Base-by-base conservation (phyloP, 2,888 invertebrate genomes). In the Athripsodes cinereus region DNA sequence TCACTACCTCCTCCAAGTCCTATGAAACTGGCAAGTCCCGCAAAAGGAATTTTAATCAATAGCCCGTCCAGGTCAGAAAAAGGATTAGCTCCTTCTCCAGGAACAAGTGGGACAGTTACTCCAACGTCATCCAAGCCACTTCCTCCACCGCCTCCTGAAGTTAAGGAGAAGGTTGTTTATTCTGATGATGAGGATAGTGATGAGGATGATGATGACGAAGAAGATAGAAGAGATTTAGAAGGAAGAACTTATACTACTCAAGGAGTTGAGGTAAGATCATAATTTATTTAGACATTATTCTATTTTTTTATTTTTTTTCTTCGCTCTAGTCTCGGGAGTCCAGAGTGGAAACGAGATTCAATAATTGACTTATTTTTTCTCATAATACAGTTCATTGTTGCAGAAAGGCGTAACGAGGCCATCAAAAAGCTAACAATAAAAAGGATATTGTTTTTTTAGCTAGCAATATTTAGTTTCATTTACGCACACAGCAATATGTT, bases 191-290 rank as follows among this genome's bases (percentile, higher is more conserved):
- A 81, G 1, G 83, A 82, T 18, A 82, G 82, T 63, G 85, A 84
- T 19, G 79, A 79, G 11, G 78, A 79, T 2, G 83, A 83, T 1
- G 79, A 81, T 2, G 82, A 82, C 31, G 88, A 88, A 26, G 90
- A 90, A 67, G 90, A 90, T 64, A 83, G 84, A 10, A 79, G 88
- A 19, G 86, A 90, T 11, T 72, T 90, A 70, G 90, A 90, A 67
- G 93, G 93, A 56, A 85, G 90, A 67, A 89, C 87, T 31, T 84
- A 85, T 65, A 86, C 90, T 1, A 85, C 87, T 53, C 84, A 84
- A 65, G 92, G 93, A 64, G 77, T 83, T 60, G 91, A 92, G 85
- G 87, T 86, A 66, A 65, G 35, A 50, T 16, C 6, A 48, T 26
- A 54, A 22, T 22, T 26, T 11, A 40, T 51, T 40, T 26, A 46